phyloP scores from a whole-genome alignment of 2,888 invertebrate genomes.

The Keiferia lycopersicella region DNA sequence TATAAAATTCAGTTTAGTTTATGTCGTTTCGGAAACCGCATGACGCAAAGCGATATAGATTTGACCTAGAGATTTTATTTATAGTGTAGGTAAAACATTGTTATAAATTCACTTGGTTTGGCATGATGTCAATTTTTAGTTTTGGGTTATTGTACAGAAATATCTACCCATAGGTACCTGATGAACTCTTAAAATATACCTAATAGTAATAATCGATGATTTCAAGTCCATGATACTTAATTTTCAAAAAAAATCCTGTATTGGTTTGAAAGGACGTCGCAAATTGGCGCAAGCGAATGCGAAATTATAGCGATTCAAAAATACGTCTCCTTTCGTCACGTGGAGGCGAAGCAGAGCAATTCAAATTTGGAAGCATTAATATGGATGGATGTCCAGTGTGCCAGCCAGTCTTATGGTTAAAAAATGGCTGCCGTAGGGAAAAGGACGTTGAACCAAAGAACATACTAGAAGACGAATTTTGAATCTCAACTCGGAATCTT shows the following conservation, averaged over 20 bases:
- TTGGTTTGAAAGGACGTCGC: neutral
- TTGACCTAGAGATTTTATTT: neutral
- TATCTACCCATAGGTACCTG: too few relatives aligned
- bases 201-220: too few relatives aligned
- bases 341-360: constrained; percentile 1
- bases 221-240: too few relatives aligned
- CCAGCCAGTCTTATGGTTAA: neutral
- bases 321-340: neutral
- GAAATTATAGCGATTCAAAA: neutral
- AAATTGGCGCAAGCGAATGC: neutral
- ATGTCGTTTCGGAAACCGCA: neutral
- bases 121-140: too few relatives aligned
- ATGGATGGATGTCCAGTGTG: neutral
- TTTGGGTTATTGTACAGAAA: too few relatives aligned
- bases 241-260: too few relatives aligned
- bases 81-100: too few relatives aligned
- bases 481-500: too few relatives aligned
- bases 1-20: neutral
- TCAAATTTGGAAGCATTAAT: constrained; percentile 13
- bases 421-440: neutral
- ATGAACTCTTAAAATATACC: too few relatives aligned
- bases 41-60: neutral
- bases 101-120: too few relatives aligned
- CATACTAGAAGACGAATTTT: neutral
- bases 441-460: neutral